These are phyloP conservation scores for Anarrhichthys ocellatus DNA, from an alignment of 2,113 vertebrate species.

Conservation along the genomic window DNA sequence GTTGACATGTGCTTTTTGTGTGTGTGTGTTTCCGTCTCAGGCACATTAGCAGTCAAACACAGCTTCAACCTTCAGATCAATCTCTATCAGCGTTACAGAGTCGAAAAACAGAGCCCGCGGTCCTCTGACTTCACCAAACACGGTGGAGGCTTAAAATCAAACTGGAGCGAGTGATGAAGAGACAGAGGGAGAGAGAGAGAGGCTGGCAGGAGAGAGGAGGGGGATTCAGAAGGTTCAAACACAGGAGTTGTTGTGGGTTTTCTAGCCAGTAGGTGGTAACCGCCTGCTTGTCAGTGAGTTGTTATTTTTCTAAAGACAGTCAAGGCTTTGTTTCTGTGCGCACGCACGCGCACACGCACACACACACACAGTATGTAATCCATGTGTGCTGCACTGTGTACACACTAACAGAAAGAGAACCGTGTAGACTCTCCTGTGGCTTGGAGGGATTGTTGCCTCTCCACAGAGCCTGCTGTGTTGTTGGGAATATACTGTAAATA, in stretches of 20 bases:
- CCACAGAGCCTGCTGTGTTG: slow-evolving; percentile 59
- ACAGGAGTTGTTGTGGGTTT: background rate
- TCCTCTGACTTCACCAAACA: slow-evolving; percentile 3
- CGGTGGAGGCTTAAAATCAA: slow-evolving; percentile 6
- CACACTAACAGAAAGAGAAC: slow-evolving; percentile 37
- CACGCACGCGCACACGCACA: slow-evolving; percentile 10
- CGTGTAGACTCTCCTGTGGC: slow-evolving; percentile 25
- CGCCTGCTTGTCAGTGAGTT: slow-evolving; percentile 10
- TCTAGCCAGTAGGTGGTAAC: slow-evolving; percentile 14
- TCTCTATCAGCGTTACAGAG: slow-evolving; percentile 35
- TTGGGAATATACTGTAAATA: slow-evolving; percentile 67
- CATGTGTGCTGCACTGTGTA: slow-evolving; percentile 14
- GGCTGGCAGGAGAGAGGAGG: background rate
- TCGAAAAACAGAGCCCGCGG: background rate
- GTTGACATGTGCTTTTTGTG: slow-evolving; percentile 15
- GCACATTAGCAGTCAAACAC: slow-evolving; percentile 56
- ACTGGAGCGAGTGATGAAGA: background rate
- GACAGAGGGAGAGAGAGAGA: background rate
- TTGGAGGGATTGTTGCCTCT: slow-evolving; percentile 47
- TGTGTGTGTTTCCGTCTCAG: slow-evolving; percentile 9
- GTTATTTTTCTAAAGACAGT: slow-evolving; percentile 18
- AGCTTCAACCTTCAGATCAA: slow-evolving; percentile 42
- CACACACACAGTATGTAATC: slow-evolving; percentile 18
- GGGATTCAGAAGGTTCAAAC: slow-evolving; percentile 2
- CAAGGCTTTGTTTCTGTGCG: slow-evolving; percentile 21